These are phyloP conservation scores for Helicoverpa armigera DNA, from an alignment of 1,140 invertebrate genomes.

Conservation along the genomic window DNA sequence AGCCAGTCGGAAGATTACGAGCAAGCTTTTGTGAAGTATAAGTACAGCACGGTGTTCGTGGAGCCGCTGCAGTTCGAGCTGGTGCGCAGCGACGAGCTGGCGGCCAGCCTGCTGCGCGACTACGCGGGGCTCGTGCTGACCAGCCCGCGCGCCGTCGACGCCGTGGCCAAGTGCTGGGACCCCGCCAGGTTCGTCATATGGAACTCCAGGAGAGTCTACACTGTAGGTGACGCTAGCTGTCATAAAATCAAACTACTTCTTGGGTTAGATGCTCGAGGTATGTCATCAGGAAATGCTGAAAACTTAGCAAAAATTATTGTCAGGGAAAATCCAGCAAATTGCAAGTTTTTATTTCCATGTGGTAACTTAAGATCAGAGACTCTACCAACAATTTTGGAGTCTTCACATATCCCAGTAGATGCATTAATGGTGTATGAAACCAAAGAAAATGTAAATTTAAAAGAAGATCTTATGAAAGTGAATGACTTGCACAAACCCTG, in stretches of 20 bases:
- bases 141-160: conserved; percentile 86
- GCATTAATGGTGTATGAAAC: conserved; percentile 87
- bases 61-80: conserved; percentile 86
- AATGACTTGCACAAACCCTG: conserved; percentile 71
- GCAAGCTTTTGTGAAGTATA: conserved; percentile 77
- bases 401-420: conserved; percentile 80
- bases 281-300: conserved; percentile 84
- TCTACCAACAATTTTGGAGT: conserved; percentile 77
- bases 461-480: conserved; percentile 75
- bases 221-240: conserved; percentile 85
- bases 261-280: conserved; percentile 84
- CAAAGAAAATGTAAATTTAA: conserved; percentile 83
- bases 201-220: conserved; percentile 85
- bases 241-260: conserved; percentile 80
- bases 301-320: conserved; percentile 83
- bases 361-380: conserved; percentile 86
- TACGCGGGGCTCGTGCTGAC: conserved; percentile 87
- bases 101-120: conserved; percentile 75
- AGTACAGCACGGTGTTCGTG: conserved; percentile 85
- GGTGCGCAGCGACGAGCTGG: conserved; percentile 78
- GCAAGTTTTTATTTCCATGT: conserved; percentile 85
- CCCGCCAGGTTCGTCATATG: conserved; percentile 81
- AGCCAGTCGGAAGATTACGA: conserved; percentile 86
- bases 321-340: conserved; percentile 72
- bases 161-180: conserved; percentile 80